Evolutionary conservation across 2,797 vertebrate species (phyloP).

Genomic region (Lerista edwardsae): DNA sequence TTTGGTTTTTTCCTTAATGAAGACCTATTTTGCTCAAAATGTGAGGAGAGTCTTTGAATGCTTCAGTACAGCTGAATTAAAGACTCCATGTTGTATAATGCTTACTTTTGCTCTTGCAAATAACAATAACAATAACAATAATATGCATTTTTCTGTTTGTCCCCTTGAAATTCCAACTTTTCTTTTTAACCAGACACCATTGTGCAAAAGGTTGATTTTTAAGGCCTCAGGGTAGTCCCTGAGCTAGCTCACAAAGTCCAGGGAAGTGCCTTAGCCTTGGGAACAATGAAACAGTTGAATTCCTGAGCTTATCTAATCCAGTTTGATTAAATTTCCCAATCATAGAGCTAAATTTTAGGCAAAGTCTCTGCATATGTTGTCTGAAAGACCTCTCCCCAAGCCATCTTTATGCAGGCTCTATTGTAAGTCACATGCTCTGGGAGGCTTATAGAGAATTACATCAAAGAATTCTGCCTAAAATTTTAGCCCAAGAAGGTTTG

Average conservation of each 20-base stretch:
- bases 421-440: background rate
- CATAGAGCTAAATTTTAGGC: background rate
- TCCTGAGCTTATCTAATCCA: background rate
- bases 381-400: background rate
- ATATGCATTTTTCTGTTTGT: background rate
- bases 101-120: background rate
- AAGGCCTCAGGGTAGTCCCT: background rate
- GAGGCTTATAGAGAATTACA: too few relatives aligned
- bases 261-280: background rate
- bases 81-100: background rate
- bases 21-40: background rate
- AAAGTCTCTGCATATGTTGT: background rate
- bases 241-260: background rate
- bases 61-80: background rate
- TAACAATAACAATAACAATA: too few relatives aligned
- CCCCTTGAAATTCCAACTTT: background rate
- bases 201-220: background rate
- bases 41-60: background rate
- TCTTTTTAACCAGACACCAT: background rate
- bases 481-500: background rate
- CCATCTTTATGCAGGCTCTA: too few relatives aligned
- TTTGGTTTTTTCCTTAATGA: background rate
- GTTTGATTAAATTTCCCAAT: background rate
- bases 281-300: background rate
- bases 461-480: background rate